Evolutionary conservation across 1,140 invertebrate genomes (phyloP), one percentile per base, ranked within the genome.

Genomic region (Calliopsis andreniformis): DNA sequence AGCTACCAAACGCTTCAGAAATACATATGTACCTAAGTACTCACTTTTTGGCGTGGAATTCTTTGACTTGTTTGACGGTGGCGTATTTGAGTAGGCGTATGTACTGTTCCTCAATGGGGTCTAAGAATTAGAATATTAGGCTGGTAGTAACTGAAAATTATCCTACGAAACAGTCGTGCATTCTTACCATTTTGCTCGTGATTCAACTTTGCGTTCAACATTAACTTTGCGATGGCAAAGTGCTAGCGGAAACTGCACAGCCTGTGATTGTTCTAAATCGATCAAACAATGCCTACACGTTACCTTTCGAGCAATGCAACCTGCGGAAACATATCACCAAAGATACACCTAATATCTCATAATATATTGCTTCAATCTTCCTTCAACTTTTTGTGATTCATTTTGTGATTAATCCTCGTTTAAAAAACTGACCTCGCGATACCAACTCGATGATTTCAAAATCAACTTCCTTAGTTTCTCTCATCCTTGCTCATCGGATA

Each of bases 61-160:
- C 80, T 39, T 51, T 67, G 4, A 84, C 84, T 47, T 55, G 76
- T 30, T 51, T 78, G 1, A 78, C 23, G 4, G 8, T 56, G 1
- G 69, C 76, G 49, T 81, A 86, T 28, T 55, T 71, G 0, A 86
- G 49, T 10, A 86, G 55, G 70, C 83, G 71, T 7, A 85, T 68
- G 16, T 83, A 70, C n/a, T 71, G 53, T 3, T 86, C 85, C 39
- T 86, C 85, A n/a, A 56, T 12, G 2, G 70, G 32, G 23, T 43
- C 71, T 67, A 14, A 3, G 2, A 49, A 45, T 5, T 0, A 3
- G 14, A n/a, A 32, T 3, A 28, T 12, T 0, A 49, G 18, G 2
- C 6, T 4, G 6, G 32, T 8, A 7, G 5, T 14, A 23, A 28
- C 39, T 32, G 14, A 51, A 14, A 1, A 18, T n/a, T 18, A 7